A percentile compares a stretch with the other conserved stretches of the same genome.
These are phyloP conservation scores for Amiota minor DNA, from an alignment of 2,888 invertebrate genomes.

Conservation along the genomic window DNA sequence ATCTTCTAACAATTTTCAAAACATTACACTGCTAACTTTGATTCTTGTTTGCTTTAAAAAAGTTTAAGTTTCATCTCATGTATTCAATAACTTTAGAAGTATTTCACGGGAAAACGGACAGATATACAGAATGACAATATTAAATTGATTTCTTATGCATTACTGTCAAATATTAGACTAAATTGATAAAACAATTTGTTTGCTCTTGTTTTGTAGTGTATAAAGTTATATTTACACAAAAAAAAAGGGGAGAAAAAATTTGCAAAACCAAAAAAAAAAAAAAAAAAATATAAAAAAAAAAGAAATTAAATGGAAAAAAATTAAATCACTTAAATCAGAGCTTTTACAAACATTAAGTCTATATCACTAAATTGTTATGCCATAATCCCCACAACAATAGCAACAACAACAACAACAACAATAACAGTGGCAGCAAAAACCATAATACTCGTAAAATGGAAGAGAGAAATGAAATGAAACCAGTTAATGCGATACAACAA, in stretches of 20 bases:
- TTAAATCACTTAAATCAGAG: neutral
- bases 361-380: slow-evolving; percentile 37
- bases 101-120: too few relatives aligned
- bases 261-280: neutral
- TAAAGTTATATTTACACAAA: neutral
- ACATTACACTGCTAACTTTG: too few relatives aligned
- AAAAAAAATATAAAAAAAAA: neutral
- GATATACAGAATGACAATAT: too few relatives aligned
- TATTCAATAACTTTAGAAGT: too few relatives aligned
- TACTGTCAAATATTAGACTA: too few relatives aligned
- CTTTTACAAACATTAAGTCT: neutral
- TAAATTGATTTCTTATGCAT: too few relatives aligned
- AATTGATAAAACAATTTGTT: too few relatives aligned
- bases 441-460: neutral
- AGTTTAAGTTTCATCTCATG: too few relatives aligned
- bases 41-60: too few relatives aligned
- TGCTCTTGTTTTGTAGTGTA: too few relatives aligned
- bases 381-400: slow-evolving; percentile 45
- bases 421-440: neutral
- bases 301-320: neutral
- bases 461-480: slow-evolving; percentile 28
- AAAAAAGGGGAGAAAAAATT: neutral
- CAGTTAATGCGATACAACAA: slow-evolving; percentile 18
- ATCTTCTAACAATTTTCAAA: too few relatives aligned
- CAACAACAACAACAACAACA: slow-evolving; percentile 34